Evolutionary conservation across 2,888 invertebrate species (phyloP), one percentile per base, ranked within the genome.

Genomic region (Lacanobia oleracea): DNA sequence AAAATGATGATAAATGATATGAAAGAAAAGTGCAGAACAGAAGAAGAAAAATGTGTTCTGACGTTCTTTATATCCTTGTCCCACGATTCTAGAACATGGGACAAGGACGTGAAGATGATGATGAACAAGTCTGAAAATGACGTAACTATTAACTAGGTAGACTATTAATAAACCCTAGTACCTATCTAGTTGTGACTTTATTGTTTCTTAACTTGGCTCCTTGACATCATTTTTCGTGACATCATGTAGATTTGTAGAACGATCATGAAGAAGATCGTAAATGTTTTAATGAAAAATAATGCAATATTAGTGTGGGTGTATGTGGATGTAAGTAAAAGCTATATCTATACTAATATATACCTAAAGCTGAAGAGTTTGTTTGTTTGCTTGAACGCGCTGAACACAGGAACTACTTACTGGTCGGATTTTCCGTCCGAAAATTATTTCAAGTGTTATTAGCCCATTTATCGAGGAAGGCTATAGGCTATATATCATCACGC

Each of bases 61-160:
- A 14, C 23, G 23, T 14, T 1, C 23, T 27, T 27, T 3, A 27
- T 3, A 3, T 27, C 27, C 27, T 27, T 27, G 27, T 27, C 27
- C 27, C 3, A 27, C 3, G 27, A 27, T 27, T 27, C 12, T 1
- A 12, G 8, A 5, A 27, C 21, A 53, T 53, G 23, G 53, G 23
- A 27, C 23, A n/a, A 18, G n/a, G 16, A 10, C 12, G 6, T 21
- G 51, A 51, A 21, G 6, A 98, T 90, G 83, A 98, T 96, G 86
- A 98, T 96, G 69, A 98, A 94, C 1, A 40, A 62, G 37, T 10
- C 23, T 45, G 21, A 45, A 21, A 45, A 54, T 68, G 53, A 54
- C 68, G 53, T 54, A 43, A 62, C 68, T 43, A 54, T 50, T 65
- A 50, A 50, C 50, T 33, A 68, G 14, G 43, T 10, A 33, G 40